Evolutionary conservation across 2,888 invertebrate genomes (phyloP), one percentile per base, ranked within the genome.

Genomic region (Trichogramma dendrolimi): DNA sequence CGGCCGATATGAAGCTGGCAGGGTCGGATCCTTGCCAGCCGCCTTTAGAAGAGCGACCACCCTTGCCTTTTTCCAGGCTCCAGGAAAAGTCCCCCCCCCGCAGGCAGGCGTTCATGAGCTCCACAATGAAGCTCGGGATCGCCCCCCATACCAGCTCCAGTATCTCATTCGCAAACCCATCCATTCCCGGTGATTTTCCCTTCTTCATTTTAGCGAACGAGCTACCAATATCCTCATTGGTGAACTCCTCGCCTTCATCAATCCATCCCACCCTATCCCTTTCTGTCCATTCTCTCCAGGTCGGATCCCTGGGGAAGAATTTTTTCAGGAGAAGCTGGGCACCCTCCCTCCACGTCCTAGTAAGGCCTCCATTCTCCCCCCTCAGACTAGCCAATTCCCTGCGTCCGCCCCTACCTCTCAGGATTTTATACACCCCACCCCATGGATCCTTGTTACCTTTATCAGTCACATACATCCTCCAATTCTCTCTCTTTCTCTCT

Each of bases 351-450:
- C 60, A 60, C 4, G 47, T 53, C n/a, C n/a, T 6, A 6, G 46
- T 42, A 6, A 2, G 14, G 1, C 6, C 14, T 10, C 41, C 52
- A 1, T 6, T 10, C 7, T 5, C 48, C 40, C n/a, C 27, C 1
- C 43, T 14, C 2, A n/a, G 6, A 3, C 59, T 47, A 59, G 46
- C 47, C 41, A 59, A 6, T 10, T 6, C 54, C 55, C 8, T 46
- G 48, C 7, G 38, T 47, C 4, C 27, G 7, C 0, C n/a, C 7
- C 6, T 55, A 2, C 43, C 43, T 14, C 38, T 53, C 46, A 47
- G 51, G 5, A 61, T 42, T 48, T 52, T 61, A 42, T 61, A 57
- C 1, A 60, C 60, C 7, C 47, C 10, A 3, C 53, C 52, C 57
- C 57, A 61, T 4, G 48, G 42, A 14, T 61, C 48, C 11, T 4